phyloP scores from a whole-genome alignment of 2,113 vertebrate genomes.

The Amphiprion ocellaris region DNA sequence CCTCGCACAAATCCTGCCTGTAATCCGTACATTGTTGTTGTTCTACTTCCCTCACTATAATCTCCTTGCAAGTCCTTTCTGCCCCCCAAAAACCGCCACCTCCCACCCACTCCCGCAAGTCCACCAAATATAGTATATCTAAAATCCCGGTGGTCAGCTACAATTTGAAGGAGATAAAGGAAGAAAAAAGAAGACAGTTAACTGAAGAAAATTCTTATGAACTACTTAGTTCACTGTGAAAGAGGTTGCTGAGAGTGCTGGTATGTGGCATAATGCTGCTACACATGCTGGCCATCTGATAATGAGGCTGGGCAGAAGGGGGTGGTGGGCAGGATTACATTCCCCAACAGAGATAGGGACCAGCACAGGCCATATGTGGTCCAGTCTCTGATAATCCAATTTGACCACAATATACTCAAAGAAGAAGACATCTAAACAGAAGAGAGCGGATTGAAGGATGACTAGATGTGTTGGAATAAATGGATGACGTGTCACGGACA shows the following conservation, averaged over 20 bases:
- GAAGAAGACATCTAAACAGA: slow-evolving; percentile 41
- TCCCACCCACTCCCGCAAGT: background rate
- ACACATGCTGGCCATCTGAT: slow-evolving; percentile 69
- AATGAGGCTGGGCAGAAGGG: slow-evolving; percentile 57
- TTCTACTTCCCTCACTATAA: slow-evolving; percentile 78
- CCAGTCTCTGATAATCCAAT: slow-evolving; percentile 72
- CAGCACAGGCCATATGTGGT: slow-evolving; percentile 71
- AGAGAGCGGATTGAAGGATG: slow-evolving; percentile 34
- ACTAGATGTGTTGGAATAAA: slow-evolving; percentile 63
- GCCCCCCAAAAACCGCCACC: background rate
- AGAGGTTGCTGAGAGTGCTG: slow-evolving; percentile 30
- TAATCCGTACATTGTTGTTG: slow-evolving; percentile 84
- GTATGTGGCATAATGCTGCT: slow-evolving; percentile 41
- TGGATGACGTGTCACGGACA: slow-evolving; percentile 65
- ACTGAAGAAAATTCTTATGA: slow-evolving; percentile 14
- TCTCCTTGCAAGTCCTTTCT: slow-evolving; percentile 70
- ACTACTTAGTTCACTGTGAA: slow-evolving; percentile 11
- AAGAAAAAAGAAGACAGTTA: slow-evolving; percentile 20
- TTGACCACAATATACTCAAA: slow-evolving; percentile 65
- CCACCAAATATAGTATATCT: slow-evolving; percentile 57
- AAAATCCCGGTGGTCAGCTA: slow-evolving; percentile 36
- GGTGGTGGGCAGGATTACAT: slow-evolving; percentile 51
- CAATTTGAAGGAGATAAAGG: slow-evolving; percentile 43
- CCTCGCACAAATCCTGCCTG: slow-evolving; percentile 83
- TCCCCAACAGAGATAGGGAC: slow-evolving; percentile 53